Base-by-base conservation (phyloP, 2,888 invertebrate genomes). In the Nezara viridula region DNA sequence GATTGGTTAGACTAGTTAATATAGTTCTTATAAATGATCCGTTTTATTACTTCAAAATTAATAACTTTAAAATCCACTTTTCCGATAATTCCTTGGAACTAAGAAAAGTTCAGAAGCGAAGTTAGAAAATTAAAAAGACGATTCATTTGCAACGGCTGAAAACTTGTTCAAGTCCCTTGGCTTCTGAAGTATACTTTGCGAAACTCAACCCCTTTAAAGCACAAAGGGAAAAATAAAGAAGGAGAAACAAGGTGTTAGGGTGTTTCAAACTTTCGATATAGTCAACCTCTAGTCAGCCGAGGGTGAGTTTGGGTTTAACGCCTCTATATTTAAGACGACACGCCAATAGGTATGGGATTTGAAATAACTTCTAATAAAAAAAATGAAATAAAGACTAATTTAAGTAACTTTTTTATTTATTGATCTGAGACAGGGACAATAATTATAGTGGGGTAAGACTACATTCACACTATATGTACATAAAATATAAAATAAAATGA, bases 261-360 rank as follows among this genome's bases (percentile, higher is more conserved):
- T 81, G 81, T 81, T 81, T 81, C 0, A 32, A 81, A 81, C 81
- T 81, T 81, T 81, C 44, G 81, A 81, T 81, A n/a, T 81, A 81
- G 81, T 44, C 81, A 44, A n/a, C 81, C n/a, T 12, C 81, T 47
- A 81, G 40, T 9, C 4, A 19, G 16, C 5, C 24, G 24, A 16
- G 9, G 77, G 1, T 44, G 5, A 44, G n/a, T 47, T 81, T 12
- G 40, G n/a, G 40, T 14, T 44, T n/a, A 81, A 6, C 44, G 44
- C 44, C 44, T 77, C 32, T 24, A 60, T 27, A 60, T 60, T 60
- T 60, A 60, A 60, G 60, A 60, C 14, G 60, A 12, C 55, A 19
- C 50, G 2, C 21, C 50, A 50, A 21, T 50, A 7, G 21, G 5
- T 21, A 21, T 19, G 50, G 21, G 50, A 21, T n/a, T n/a, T n/a